phyloP scores from a whole-genome alignment of 2,113 vertebrate species.

The Callionymus lyra region DNA sequence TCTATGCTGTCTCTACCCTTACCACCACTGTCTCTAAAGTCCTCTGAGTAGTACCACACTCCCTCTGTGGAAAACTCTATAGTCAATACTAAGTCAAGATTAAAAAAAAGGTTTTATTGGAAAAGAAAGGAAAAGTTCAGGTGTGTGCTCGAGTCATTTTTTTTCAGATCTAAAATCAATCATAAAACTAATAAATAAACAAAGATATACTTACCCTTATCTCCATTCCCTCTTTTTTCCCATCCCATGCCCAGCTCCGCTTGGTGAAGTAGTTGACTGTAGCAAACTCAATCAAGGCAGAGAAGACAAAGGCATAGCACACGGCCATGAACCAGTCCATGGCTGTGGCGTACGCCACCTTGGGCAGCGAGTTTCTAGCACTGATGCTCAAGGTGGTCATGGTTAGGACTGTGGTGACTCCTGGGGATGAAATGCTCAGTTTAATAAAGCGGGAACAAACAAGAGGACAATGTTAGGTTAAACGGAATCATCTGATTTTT shows the following conservation, averaged over 20 bases:
- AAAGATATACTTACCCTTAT: conserved; percentile 78
- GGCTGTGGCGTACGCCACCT: conserved; percentile 97
- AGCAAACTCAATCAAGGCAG: conserved; percentile 97
- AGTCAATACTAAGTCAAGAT: too few relatives aligned
- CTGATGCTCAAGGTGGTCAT: conserved; percentile 99
- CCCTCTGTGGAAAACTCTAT: too few relatives aligned
- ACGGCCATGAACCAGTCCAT: conserved; percentile 99
- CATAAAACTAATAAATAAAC: too few relatives aligned
- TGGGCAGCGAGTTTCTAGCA: conserved; percentile 96
- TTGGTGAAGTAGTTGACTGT: conserved; percentile 99
- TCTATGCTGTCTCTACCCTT: too few relatives aligned
- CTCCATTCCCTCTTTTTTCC: conserved; percentile 91
- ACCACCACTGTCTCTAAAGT: too few relatives aligned
- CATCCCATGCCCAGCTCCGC: conserved; percentile 98
- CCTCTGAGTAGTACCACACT: too few relatives aligned
- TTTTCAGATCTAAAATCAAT: not conserved
- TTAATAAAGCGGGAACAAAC: conserved; percentile 6
- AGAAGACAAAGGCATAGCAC: conserved; percentile 99
- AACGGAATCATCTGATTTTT: too few relatives aligned
- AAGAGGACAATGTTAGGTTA: too few relatives aligned
- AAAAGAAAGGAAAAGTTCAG: conserved; percentile 1
- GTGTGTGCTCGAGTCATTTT: conserved; percentile 2
- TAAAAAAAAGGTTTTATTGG: too few relatives aligned
- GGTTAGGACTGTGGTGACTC: conserved; percentile 96
- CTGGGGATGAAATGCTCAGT: conserved; percentile 61